Percentiles rank a stretch among this genome's conserved stretches.
These are phyloP conservation scores for Himalopsyche kuldschensis DNA, from an alignment of 2,888 invertebrate genomes.

Conservation along the genomic window DNA sequence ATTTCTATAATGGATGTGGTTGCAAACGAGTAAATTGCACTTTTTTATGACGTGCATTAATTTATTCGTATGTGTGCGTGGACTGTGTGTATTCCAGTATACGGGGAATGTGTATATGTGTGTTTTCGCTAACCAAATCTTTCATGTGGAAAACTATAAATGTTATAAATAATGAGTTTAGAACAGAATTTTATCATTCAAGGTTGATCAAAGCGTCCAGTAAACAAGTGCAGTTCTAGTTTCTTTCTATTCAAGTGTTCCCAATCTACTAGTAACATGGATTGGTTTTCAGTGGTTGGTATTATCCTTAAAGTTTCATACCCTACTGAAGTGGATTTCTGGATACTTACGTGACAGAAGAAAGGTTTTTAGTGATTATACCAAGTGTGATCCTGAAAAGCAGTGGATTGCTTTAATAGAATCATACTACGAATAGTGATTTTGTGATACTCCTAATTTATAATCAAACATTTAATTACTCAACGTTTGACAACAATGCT, in stretches of 20 bases:
- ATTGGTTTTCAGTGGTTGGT: slow-evolving; percentile 62
- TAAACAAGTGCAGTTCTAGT: slow-evolving; percentile 41
- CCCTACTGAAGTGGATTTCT: background rate
- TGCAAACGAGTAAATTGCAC: slow-evolving; percentile 15
- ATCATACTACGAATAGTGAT: background rate
- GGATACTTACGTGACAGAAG: background rate
- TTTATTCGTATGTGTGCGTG: slow-evolving; percentile 40
- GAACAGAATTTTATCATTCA: slow-evolving; percentile 54
- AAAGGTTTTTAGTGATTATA: background rate
- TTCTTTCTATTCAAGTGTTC: background rate
- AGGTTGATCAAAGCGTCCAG: slow-evolving; percentile 46
- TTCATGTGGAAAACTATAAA: slow-evolving; percentile 60
- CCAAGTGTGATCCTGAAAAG: no score
- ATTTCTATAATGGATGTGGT: slow-evolving; percentile 14
- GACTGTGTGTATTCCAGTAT: slow-evolving; percentile 14
- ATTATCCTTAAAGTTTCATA: slow-evolving; percentile 40
- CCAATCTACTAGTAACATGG: slow-evolving; percentile 45
- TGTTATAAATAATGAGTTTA: slow-evolving; percentile 59
- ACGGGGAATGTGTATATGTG: background rate
- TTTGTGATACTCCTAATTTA: background rate
- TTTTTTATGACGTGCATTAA: slow-evolving; percentile 29
- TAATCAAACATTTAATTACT: background rate
- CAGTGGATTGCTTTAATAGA: no score
- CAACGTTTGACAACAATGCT: background rate
- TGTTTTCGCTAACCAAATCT: slow-evolving; percentile 43